These are phyloP conservation scores for Chironomus tepperi DNA, from an alignment of 1,140 invertebrate species.

Conservation along the genomic window DNA sequence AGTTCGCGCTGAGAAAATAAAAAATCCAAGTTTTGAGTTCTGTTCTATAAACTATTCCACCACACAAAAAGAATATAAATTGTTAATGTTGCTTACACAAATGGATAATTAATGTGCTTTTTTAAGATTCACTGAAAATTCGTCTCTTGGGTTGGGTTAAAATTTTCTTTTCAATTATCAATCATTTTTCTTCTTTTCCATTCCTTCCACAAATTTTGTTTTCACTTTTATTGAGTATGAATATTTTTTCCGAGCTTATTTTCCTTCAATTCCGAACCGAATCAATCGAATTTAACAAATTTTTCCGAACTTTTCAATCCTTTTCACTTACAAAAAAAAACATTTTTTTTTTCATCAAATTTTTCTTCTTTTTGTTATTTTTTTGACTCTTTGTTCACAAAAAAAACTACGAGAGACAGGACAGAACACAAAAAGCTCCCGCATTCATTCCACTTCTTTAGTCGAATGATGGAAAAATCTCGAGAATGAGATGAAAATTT, in stretches of 20 bases:
- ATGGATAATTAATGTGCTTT: background rate
- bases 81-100: background rate
- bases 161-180: background rate
- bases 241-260: too few species aligned
- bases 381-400: background rate
- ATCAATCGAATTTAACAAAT: too few species aligned
- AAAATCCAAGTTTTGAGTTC: background rate
- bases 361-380: background rate
- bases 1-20: too few species aligned
- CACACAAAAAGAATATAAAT: background rate
- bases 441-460: background rate
- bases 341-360: background rate
- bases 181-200: background rate
- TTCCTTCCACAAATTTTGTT: too few species aligned
- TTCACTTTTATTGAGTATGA: too few species aligned
- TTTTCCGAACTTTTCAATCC: too few species aligned
- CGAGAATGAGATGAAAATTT: background rate
- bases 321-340: background rate
- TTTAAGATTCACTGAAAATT: background rate
- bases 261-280: too few species aligned
- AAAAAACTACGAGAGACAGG: background rate
- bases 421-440: conserved; percentile 3
- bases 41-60: background rate
- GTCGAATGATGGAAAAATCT: conserved; percentile 1
- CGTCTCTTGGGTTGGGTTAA: conserved; percentile 9